Percentiles rank a stretch among this genome's conserved stretches.
Evolutionary conservation across 2,888 invertebrate genomes (phyloP).

Genomic region (Anoncus sp.): DNA sequence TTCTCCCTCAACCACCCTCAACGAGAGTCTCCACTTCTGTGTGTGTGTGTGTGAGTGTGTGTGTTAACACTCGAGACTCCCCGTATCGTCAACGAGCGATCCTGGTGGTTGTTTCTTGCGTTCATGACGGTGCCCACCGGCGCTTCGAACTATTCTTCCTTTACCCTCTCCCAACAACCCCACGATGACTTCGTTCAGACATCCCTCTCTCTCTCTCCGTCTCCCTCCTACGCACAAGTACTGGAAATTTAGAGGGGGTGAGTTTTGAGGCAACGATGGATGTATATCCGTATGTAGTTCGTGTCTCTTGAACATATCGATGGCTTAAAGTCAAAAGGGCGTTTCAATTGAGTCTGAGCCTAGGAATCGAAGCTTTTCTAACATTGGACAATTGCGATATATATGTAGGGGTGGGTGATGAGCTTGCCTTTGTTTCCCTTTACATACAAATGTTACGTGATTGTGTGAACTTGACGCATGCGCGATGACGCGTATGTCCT

Average conservation of each 20-base stretch:
- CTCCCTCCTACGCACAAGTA: conserved; percentile 6
- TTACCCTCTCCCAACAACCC: conserved; percentile 33
- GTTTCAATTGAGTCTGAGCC: neutral
- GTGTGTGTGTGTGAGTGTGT: too few relatives aligned
- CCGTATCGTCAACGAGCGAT: conserved; percentile 23
- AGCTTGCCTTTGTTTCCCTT: neutral
- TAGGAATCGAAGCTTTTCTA: neutral
- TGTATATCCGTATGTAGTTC: neutral
- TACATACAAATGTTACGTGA: neutral
- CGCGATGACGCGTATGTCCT: neutral
- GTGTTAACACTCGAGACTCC: too few relatives aligned
- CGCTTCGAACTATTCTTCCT: conserved; percentile 4
- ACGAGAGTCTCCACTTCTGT: too few relatives aligned
- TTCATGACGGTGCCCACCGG: conserved; percentile 25
- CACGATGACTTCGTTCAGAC: conserved; percentile 37
- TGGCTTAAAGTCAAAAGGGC: neutral
- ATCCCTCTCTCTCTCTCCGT: conserved; percentile 63
- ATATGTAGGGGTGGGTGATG: neutral
- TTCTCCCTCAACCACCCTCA: too few relatives aligned
- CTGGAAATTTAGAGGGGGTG: neutral
- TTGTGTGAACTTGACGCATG: conserved; percentile 14
- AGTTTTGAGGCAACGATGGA: too few relatives aligned
- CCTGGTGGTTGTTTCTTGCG: conserved; percentile 41
- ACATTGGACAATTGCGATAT: neutral
- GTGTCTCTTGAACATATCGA: neutral